Base-by-base conservation (phyloP, 35 echinoderm and acorn worm species). In the Acanthaster planci region DNA sequence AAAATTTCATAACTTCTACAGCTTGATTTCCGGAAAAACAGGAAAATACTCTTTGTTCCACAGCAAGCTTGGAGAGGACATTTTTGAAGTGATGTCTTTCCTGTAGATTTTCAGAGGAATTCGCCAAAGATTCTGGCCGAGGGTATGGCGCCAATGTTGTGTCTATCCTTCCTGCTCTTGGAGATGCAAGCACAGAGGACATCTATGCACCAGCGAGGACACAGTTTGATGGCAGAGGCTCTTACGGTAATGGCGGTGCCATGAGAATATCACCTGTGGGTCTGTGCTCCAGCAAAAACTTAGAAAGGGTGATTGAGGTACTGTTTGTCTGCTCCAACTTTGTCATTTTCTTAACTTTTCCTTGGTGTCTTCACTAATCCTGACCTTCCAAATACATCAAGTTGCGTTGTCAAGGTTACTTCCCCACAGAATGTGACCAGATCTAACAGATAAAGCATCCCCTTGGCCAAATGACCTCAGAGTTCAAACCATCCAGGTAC, bases 231-330 rank as follows among this genome's bases (percentile, higher is more conserved):
- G 96, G 96, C 4, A 59, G 76, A 53, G 96, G 92, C 72, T 99
- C 96, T 39, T 99, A 89, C 93, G 96, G 96, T 3, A 99, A 99
- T 21, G 96, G 96, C 17, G 96, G 92, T 7, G 96, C 92, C 35
- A 99, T 99, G 96, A 93, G 96, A 53, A 89, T 99, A 2, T 92
- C 92, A 1, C 88, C 96, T 29, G 96, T 92, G 18, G 89, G 37
- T 8, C 82, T 99, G 1, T 94, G 89, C 72, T 54, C 60, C 2
- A 40, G 85, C 27, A 44, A 88, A 7, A 76, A 94, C 16, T 76
- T 89, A 60, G 89, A 94, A 27, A 51, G 82, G 67, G 87, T 99
- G 85, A 92, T 91, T 38, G 54, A 94, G 83, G 96, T 93, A 85
- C 51, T 38, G 80, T n/a, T n/a, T 82, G 37, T 82, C 50, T 52